A percentile compares a stretch with the other conserved stretches of the same genome.
These are phyloP conservation scores for human (Homo sapiens) DNA, from an alignment of 2,113 vertebrate genomes.

Conservation along the genomic window DNA sequence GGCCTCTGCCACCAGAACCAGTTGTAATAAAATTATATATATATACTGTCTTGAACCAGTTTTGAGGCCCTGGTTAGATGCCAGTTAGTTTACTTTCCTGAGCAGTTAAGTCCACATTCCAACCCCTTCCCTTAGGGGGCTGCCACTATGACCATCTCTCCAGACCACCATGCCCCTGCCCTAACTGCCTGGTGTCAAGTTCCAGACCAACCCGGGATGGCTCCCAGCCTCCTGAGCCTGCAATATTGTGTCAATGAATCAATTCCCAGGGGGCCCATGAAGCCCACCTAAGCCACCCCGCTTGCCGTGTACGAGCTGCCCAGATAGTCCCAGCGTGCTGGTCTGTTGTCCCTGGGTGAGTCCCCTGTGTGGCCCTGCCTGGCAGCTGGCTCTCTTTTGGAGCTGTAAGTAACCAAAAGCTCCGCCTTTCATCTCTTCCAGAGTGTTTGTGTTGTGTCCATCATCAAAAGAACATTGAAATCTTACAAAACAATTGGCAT, in stretches of 20 bases:
- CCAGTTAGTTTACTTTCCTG: not conserved
- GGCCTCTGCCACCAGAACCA: not conserved
- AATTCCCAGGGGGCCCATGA: not conserved
- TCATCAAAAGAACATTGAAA: slow-evolving; percentile 24
- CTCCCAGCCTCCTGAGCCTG: too few relatives aligned
- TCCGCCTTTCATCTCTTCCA: not conserved
- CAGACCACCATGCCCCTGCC: not conserved
- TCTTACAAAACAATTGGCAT: not conserved
- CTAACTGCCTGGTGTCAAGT: fast-evolving
- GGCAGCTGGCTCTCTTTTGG: not conserved
- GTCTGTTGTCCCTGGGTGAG: fast-evolving
- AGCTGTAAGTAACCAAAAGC: slow-evolving; percentile 20
- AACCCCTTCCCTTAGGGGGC: not conserved
- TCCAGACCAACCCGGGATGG: not conserved
- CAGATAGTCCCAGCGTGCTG: not conserved
- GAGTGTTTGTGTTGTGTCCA: slow-evolving; percentile 15
- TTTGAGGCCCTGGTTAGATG: not conserved
- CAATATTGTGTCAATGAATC: not conserved
- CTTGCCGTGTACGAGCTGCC: not conserved
- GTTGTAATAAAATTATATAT: not conserved
- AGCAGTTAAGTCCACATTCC: not conserved
- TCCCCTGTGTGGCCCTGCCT: not conserved
- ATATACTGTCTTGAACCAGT: not conserved
- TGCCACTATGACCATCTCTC: not conserved
- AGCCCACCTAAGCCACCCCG: not conserved